A percentile compares a stretch with the other conserved stretches of the same genome.
Evolutionary conservation across 2,888 invertebrate species (phyloP).

Genomic region (Trachelus troglodyta): DNA sequence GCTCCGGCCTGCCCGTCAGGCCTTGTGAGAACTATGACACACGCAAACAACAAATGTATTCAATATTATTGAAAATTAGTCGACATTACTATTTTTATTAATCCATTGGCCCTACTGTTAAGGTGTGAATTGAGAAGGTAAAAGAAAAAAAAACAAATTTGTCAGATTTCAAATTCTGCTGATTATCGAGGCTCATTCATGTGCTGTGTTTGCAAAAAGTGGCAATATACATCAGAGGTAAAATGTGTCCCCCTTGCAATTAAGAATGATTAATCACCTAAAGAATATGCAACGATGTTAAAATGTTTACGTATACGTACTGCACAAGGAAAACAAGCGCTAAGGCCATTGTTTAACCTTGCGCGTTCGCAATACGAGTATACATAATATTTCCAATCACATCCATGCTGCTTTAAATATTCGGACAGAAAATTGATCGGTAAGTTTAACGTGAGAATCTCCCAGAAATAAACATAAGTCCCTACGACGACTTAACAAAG

Average conservation of each 20-base stretch:
- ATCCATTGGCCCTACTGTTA: neutral
- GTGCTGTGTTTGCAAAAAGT: neutral
- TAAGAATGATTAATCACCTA: neutral
- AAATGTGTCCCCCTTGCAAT: neutral
- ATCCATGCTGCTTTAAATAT: neutral
- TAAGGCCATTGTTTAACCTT: neutral
- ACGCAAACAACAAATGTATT: constrained; percentile 22
- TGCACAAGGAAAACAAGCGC: neutral
- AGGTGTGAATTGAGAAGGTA: neutral
- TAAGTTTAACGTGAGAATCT: neutral
- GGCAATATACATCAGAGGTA: neutral
- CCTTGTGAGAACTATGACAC: constrained; percentile 61
- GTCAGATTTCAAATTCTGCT: neutral
- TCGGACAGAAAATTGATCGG: neutral
- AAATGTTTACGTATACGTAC: neutral
- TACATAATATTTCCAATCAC: neutral
- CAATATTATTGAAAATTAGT: neutral
- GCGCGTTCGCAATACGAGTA: neutral
- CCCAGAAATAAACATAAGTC: neutral
- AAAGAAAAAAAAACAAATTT: neutral
- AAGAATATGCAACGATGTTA: neutral
- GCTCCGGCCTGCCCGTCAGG: constrained; percentile 73
- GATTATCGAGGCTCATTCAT: neutral
- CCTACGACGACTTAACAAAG: neutral
- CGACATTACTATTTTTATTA: neutral